Percentiles rank a stretch among this genome's conserved stretches.
These are phyloP conservation scores for Andrena cerasifolii DNA, from an alignment of 1,140 invertebrate species.

Conservation along the genomic window DNA sequence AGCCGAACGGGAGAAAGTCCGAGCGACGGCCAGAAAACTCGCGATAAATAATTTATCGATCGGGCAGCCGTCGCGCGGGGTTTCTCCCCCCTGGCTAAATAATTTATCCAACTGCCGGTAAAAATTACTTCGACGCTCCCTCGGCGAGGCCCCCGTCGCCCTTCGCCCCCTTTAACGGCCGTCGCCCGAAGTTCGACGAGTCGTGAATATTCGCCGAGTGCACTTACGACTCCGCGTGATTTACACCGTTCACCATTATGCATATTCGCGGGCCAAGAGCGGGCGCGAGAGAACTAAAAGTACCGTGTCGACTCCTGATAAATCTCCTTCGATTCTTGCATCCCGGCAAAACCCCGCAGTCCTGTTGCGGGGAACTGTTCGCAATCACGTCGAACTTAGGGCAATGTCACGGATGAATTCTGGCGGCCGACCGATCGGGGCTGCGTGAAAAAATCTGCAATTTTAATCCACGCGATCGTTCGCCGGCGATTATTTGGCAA, in stretches of 20 bases:
- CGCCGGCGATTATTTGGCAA: conserved; percentile 2
- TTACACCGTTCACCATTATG: conserved; percentile 11
- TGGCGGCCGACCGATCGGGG: no score
- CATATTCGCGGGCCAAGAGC: not conserved
- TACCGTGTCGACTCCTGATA: not conserved
- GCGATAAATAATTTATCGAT: conserved; percentile 62
- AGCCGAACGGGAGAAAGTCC: conserved; percentile 44
- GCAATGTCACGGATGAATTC: no score
- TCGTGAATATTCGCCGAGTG: conserved; percentile 19
- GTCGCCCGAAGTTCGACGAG: not conserved
- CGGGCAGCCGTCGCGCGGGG: not conserved
- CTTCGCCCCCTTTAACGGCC: not conserved
- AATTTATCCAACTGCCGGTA: conserved; percentile 36
- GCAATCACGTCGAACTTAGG: no score
- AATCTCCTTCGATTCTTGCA: not conserved
- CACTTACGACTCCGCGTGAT: not conserved
- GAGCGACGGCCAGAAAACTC: not conserved
- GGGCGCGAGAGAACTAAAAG: not conserved
- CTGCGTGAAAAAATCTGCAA: no score
- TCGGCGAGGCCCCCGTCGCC: not conserved
- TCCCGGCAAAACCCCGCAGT: not conserved
- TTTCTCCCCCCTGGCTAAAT: conserved; percentile 34
- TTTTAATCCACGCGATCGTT: no score
- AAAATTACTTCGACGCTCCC: conserved; percentile 30
- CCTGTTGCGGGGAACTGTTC: not conserved